Conservation (phyloP, 2,888 invertebrate genomes). For the Drosophila mimica region DNA sequence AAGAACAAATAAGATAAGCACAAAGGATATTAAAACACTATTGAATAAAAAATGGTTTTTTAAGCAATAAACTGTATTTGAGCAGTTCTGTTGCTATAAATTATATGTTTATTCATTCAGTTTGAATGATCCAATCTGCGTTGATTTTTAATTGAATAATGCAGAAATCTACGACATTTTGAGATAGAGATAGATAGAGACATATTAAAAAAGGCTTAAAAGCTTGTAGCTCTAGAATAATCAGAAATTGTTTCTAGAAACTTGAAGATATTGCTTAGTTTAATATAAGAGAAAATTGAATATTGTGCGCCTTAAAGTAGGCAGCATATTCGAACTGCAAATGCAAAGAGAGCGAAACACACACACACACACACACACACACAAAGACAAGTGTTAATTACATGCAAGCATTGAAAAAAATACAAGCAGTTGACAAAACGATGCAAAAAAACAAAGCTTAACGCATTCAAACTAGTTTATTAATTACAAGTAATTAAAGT, state of each 20-base stretch:
- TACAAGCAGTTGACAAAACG: not conserved
- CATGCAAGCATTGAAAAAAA: no score
- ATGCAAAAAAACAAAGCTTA: conserved; percentile 16
- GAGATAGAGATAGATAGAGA: no score
- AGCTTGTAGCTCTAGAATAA: not conserved
- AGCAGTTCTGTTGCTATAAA: not conserved
- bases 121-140: not conserved
- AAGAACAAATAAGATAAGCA: not conserved
- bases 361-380: not conserved
- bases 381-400: not conserved
- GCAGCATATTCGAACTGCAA: not conserved
- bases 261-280: no score
- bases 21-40: not conserved
- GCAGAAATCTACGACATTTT: not conserved
- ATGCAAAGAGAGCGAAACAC: not conserved
- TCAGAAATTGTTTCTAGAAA: not conserved
- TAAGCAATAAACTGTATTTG: not conserved
- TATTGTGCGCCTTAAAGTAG: conserved; percentile 24
- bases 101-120: not conserved
- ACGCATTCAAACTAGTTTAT: conserved; percentile 68
- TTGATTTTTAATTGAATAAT: not conserved
- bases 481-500: conserved; percentile 76
- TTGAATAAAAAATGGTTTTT: not conserved
- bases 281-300: not conserved
- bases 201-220: not conserved